Evolutionary conservation across 2,113 vertebrate species (phyloP), one percentile per base, ranked within the genome.

Genomic region (Barbus barbus): DNA sequence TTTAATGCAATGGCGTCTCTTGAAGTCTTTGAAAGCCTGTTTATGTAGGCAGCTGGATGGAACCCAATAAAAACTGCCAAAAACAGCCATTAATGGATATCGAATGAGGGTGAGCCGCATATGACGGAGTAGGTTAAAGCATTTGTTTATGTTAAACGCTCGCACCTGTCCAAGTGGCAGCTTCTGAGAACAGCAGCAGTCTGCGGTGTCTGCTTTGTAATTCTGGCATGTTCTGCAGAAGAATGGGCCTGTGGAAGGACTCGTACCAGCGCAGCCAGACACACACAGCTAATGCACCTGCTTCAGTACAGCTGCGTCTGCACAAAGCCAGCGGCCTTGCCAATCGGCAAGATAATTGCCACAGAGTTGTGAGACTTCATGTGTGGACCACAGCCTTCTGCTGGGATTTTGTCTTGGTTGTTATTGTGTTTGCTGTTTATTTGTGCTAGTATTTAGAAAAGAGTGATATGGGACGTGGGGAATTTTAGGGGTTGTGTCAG

Each of bases 161-260:
- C 85, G 67, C 92, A 93, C 88, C 91, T 92, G 90, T 80, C 76
- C 86, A 84, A 90, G 90, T 91, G 89, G 89, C 88, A 86, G 85
- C 89, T 36, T 84, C 73, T 83, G 67, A 63, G 53, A 81, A 56
- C 60, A 86, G 6, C 65, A 72, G 48, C 72, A 51, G 58, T 33
- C 77, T 81, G 63, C 20, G 1, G 13, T 16, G 36, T 67, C 86
- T 79, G 58, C 75, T 36, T 65, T 82, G 67, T 65, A 72, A 72
- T 12, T 53, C 24, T 69, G 67, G 53, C 44, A 74, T 44, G 51
- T 83, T 84, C 56, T 74, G 51, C 14, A 69, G 76, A 76, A 46
- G 61, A 58, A 20, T 28, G 5, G 58, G n/a, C 51, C 44, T 33
- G 56, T 51, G 67, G 82, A 83, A 14, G 78, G 60, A 44, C 78